Evolutionary conservation across 64 coral and sea anemone genomes (phyloP), one percentile per base, ranked within the genome.

Genomic region (Hydrozoanthus tunicans): DNA sequence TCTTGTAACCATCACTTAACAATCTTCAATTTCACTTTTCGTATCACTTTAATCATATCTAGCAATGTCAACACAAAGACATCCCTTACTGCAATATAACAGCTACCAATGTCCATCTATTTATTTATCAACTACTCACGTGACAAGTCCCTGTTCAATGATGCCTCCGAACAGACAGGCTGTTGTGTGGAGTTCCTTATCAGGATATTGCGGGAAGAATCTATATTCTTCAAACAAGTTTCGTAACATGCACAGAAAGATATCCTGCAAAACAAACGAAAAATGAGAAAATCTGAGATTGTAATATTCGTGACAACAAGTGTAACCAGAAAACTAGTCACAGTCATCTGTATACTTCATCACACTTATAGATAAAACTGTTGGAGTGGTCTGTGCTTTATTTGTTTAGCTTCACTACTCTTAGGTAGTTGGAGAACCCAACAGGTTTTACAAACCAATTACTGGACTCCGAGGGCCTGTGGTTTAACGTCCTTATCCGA

Each of bases 191-290:
- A 99, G 79, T 55, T 99, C 97, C 75, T 95, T 96, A 70, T 99
- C 94, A 26, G 97, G 97, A 62, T 99, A 99, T 77, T 99, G 94
- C 10, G 94, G 97, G 51, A 99, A 99, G 73, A 96, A 95, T 8
- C 94, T 85, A 77, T 99, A 99, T 62, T 99, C 97, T 57, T 99
- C 97, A 94, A 99, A 99, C 71, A 99, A 63, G 79, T 99, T 99
- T 7, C 97, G 90, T 64, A 99, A 94, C 97, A 99, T 99, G 73
- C 97, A 99, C 10, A 95, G 67, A 85, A 99, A 99, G 15, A 99
- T 95, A 51, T 99, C 97, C 97, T 99, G 53, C 32, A 81, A 81
- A 54, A 63, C 62, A 82, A 85, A 56, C 9, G 13, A 57, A 10
- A 17, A 15, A 23, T 12, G 4, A 53, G 26, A 82, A 13, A 52